These are phyloP conservation scores for Hemaris fuciformis DNA, from an alignment of 2,888 invertebrate species.

Conservation along the genomic window DNA sequence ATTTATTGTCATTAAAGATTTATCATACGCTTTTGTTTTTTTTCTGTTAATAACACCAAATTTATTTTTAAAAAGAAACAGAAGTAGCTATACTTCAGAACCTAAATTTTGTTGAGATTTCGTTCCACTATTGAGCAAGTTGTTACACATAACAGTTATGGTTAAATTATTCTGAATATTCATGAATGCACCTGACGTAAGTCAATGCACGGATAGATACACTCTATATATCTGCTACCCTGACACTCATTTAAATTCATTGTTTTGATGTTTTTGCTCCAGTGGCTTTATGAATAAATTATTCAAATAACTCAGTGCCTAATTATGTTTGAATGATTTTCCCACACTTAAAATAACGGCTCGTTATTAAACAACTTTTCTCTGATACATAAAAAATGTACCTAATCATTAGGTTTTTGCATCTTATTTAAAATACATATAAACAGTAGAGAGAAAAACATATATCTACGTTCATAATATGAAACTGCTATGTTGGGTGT, in stretches of 20 bases:
- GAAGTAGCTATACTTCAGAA: too few relatives aligned
- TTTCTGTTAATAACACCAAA: background rate
- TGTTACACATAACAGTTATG: background rate
- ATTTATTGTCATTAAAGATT: too few relatives aligned
- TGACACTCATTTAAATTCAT: conserved; percentile 32
- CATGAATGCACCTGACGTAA: conserved; percentile 60
- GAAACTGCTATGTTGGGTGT: too few relatives aligned
- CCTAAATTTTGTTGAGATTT: background rate
- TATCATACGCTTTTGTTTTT: too few relatives aligned
- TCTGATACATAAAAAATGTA: too few relatives aligned
- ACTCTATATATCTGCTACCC: conserved; percentile 42
- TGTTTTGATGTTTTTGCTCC: conserved; percentile 68
- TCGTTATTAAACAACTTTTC: too few relatives aligned
- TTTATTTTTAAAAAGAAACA: too few relatives aligned
- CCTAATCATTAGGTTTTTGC: background rate
- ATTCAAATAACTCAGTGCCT: conserved; percentile 39
- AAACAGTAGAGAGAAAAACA: too few relatives aligned
- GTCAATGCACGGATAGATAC: conserved; percentile 39
- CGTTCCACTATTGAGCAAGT: background rate
- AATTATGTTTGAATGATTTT: conserved; percentile 32
- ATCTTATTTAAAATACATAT: too few relatives aligned
- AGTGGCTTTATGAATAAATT: conserved; percentile 60
- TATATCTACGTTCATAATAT: too few relatives aligned
- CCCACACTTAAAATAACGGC: conserved; percentile 33
- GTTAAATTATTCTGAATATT: conserved; percentile 56